Percentiles rank a stretch among this genome's conserved stretches.
These are phyloP conservation scores for Phalanger gymnotis DNA, from an alignment of 2,797 vertebrate genomes.

Conservation along the genomic window DNA sequence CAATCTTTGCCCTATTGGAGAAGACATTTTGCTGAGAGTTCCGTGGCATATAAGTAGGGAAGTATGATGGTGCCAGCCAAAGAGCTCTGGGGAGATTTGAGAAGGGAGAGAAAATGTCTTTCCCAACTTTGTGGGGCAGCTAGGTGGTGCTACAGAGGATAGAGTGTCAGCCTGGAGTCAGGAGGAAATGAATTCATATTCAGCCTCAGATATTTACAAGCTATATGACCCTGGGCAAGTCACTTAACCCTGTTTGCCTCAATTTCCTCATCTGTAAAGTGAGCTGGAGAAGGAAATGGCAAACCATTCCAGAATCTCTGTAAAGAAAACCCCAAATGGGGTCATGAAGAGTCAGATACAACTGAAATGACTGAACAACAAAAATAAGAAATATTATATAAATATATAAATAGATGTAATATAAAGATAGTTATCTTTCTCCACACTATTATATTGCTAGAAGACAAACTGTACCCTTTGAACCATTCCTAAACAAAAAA, in stretches of 20 bases:
- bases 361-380: background rate
- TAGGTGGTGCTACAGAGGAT: background rate
- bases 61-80: background rate
- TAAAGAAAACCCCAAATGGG: background rate
- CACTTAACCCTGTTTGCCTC: background rate
- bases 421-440: slow-evolving; percentile 50
- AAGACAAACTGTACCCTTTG: slow-evolving; percentile 50
- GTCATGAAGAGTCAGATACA: background rate
- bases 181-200: background rate
- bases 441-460: slow-evolving; percentile 36
- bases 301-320: background rate
- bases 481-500: slow-evolving; percentile 62
- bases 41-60: background rate
- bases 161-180: background rate
- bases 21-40: background rate
- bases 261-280: background rate
- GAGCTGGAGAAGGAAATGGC: background rate
- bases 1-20: no score
- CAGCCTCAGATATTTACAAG: background rate
- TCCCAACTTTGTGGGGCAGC: background rate
- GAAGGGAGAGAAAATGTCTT: background rate
- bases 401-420: background rate
- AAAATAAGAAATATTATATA: background rate
- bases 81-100: background rate
- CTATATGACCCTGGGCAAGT: background rate